Evolutionary conservation across 2,888 invertebrate genomes (phyloP).

Genomic region (Seira ritae): DNA sequence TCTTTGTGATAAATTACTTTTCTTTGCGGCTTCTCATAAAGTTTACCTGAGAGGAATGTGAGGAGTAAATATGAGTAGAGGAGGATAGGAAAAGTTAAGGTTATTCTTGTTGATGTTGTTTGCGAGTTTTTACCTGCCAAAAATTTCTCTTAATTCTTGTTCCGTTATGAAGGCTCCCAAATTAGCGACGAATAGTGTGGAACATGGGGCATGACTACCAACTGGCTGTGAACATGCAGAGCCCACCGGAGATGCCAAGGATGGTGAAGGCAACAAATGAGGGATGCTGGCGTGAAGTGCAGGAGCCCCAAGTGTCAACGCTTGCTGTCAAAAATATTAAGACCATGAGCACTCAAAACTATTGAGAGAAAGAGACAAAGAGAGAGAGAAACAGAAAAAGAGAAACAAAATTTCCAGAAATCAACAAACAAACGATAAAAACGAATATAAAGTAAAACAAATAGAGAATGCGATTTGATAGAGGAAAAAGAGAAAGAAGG

Average conservation of each 20-base stretch:
- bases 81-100: too few species aligned
- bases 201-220: conserved; percentile 88
- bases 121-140: conserved; percentile 87
- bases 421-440: conserved; percentile 15
- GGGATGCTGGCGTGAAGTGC: conserved; percentile 81
- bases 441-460: too few species aligned
- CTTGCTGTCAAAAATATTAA: conserved; percentile 77
- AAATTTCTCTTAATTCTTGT: conserved; percentile 98
- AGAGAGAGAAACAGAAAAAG: neutral
- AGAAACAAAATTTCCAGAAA: conserved; percentile 4
- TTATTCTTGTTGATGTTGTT: conserved; percentile 24
- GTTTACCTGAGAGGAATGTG: too few species aligned
- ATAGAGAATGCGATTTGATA: too few species aligned
- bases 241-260: conserved; percentile 91
- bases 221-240: conserved; percentile 83
- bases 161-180: conserved; percentile 98
- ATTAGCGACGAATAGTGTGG: conserved; percentile 98
- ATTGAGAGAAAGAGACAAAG: too few species aligned
- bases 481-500: too few species aligned
- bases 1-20: too few species aligned
- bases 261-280: conserved; percentile 94
- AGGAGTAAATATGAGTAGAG: too few species aligned
- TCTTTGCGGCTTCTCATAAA: too few species aligned
- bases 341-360: conserved; percentile 38
- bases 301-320: conserved; percentile 76